Conservation (phyloP, 2,888 invertebrate species). For the Chrysolina haemoptera region DNA sequence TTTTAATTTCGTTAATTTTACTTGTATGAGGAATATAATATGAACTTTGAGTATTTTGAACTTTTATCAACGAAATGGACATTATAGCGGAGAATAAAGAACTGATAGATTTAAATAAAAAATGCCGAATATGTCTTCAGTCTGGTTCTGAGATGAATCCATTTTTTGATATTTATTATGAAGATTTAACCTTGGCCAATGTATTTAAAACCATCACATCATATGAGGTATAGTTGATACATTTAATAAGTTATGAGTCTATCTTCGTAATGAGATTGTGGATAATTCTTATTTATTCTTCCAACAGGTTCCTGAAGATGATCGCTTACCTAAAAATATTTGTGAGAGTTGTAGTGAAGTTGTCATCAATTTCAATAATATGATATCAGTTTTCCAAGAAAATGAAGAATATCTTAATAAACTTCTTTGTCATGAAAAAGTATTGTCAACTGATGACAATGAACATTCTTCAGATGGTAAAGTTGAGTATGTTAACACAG, state of each 20-base stretch:
- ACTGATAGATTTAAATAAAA: slow-evolving; percentile 17
- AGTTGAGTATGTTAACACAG: background rate
- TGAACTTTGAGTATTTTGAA: no score
- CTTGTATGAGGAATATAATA: no score
- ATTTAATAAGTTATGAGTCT: no score
- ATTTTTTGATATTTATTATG: slow-evolving; percentile 37
- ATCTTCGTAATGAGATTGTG: no score
- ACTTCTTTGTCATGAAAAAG: slow-evolving; percentile 21
- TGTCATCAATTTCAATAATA: slow-evolving; percentile 41
- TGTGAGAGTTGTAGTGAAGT: slow-evolving; percentile 38
- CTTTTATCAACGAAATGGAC: background rate
- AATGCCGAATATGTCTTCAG: slow-evolving; percentile 38
- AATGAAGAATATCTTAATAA: slow-evolving; percentile 38
- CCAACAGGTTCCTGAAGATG: slow-evolving; percentile 37
- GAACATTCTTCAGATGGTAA: background rate
- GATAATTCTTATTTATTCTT: slow-evolving; percentile 24
- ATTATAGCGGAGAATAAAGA: background rate
- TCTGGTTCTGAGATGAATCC: slow-evolving; percentile 30
- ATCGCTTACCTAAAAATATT: slow-evolving; percentile 37
- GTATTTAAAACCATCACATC: slow-evolving; percentile 38
- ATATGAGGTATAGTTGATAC: slow-evolving; percentile 23
- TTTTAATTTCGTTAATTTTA: no score
- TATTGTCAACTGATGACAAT: background rate
- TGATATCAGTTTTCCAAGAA: slow-evolving; percentile 43
- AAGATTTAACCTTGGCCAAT: slow-evolving; percentile 39